Evolutionary conservation across 2,113 vertebrate genomes (phyloP), one percentile per base, ranked within the genome.

Genomic region (Peucedramus taeniatus): DNA sequence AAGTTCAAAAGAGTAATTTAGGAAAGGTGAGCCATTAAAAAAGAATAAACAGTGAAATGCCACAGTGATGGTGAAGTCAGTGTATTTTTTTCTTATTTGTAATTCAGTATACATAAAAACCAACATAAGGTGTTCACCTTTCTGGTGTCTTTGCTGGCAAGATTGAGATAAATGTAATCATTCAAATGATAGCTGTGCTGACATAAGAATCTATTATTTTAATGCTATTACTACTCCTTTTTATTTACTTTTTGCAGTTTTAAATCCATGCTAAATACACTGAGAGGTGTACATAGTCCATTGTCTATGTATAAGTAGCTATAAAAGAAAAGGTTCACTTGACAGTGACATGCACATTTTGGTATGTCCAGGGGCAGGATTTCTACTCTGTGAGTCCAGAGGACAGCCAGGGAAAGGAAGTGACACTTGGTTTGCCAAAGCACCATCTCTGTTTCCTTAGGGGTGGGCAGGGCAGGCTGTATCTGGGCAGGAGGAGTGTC

Each of bases 21-120:
- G 70, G 66, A 92, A 89, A 89, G 50, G 61, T 42, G 39, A 72
- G 22, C 81, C 74, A 87, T 89, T 96, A 91, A 84, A 75, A 94
- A 78, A 66, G 44, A 83, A 91, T 40, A 79, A 91, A 60, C 28
- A 71, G 37, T 20, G 57, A 92, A 87, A 78, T 78, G 68, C 60
- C 63, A 60, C 28, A 64, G 47, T 68, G 57, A 53, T 75, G 51
- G n/a, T 40, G 61, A 87, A 93, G 39, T 33, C 69, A n/a, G 24
- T n/a, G 72, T 23, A 50, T 54, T 93, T 91, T 83, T 89, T 91
- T 61, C 82, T 37, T 30, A 81, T 44, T 54, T 81, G 31, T 57
- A 95, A 87, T 71, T 70, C 72, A 91, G 66, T 66, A 68, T 45
- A 47, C 24, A 37, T 60, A 84, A 28, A 81, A 82, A 60, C 9